A percentile compares a stretch with the other conserved stretches of the same genome.
These are phyloP conservation scores for Diphyllodes magnificus DNA, from an alignment of 2,113 vertebrate species.

Conservation along the genomic window DNA sequence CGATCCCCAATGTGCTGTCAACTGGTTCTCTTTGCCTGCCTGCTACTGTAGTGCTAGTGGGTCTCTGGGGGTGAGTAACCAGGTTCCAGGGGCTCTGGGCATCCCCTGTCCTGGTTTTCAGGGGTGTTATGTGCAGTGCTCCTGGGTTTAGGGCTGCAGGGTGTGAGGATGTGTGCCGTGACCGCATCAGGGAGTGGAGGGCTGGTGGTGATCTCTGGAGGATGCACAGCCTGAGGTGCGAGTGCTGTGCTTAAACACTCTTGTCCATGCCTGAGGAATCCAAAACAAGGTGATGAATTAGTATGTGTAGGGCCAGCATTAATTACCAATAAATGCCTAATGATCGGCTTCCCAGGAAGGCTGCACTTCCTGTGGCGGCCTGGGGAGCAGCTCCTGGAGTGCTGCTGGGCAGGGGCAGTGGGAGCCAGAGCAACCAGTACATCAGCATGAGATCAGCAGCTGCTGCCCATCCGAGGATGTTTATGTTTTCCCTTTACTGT, in stretches of 20 bases:
- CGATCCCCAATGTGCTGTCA: not conserved
- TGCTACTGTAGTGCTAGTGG: rapidly evolving
- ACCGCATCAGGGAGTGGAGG: not conserved
- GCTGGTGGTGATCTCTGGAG: not conserved
- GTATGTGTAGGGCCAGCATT: not conserved
- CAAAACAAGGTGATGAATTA: not conserved
- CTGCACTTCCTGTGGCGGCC: not conserved
- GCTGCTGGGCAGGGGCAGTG: not conserved
- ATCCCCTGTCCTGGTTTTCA: not conserved
- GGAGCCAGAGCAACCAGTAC: not conserved
- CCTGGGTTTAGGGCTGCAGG: not conserved
- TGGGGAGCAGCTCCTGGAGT: rapidly evolving
- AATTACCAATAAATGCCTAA: not conserved
- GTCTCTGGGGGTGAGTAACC: not conserved
- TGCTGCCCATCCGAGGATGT: not conserved
- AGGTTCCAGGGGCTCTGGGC: not conserved
- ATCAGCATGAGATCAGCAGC: not conserved
- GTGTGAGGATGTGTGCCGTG: rapidly evolving
- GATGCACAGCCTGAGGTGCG: rapidly evolving
- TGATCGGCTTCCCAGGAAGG: not conserved
- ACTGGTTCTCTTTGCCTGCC: not conserved
- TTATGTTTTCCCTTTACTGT: not conserved
- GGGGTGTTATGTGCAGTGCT: rapidly evolving
- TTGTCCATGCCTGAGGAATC: not conserved
- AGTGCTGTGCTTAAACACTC: not conserved